Conservation (phyloP, 2,797 vertebrate genomes). For the Chromobotia macracanthus region DNA sequence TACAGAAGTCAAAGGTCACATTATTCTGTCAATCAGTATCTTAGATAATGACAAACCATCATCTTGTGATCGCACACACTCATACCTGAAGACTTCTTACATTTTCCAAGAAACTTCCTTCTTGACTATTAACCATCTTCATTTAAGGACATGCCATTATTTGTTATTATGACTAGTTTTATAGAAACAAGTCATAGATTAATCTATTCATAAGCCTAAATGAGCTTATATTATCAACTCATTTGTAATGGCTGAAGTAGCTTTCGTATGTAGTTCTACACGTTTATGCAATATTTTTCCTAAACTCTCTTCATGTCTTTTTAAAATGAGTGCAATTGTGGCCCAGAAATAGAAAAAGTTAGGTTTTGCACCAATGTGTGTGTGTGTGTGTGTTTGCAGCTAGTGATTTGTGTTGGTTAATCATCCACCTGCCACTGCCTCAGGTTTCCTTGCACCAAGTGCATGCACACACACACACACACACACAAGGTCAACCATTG, state of each 20-base stretch:
- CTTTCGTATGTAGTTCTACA: neutral
- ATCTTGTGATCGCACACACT: slow-evolving; percentile 19
- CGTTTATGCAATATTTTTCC: neutral
- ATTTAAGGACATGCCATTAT: neutral
- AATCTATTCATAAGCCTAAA: neutral
- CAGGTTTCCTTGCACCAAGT: slow-evolving; percentile 77
- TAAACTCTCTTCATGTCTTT: too few species aligned
- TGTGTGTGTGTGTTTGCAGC: slow-evolving; percentile 45
- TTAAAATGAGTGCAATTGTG: neutral
- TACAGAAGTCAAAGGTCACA: slow-evolving; percentile 49
- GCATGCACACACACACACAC: slow-evolving; percentile 58
- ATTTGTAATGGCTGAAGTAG: neutral
- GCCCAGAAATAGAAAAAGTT: neutral
- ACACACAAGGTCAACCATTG: slow-evolving; percentile 72
- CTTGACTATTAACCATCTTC: neutral
- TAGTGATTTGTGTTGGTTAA: slow-evolving; percentile 64
- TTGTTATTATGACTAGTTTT: neutral
- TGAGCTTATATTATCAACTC: neutral
- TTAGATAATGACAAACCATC: slow-evolving; percentile 53
- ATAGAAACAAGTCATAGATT: neutral
- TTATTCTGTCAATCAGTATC: slow-evolving; percentile 50
- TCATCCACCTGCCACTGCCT: slow-evolving; percentile 72
- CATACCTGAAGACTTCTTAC: slow-evolving; percentile 65
- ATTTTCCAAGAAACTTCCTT: slow-evolving; percentile 52
- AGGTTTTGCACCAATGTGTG: slow-evolving; percentile 2